Percentiles rank a stretch among this genome's conserved stretches.
Conservation (phyloP, 1,140 invertebrate species). For the Watersipora subatra region DNA sequence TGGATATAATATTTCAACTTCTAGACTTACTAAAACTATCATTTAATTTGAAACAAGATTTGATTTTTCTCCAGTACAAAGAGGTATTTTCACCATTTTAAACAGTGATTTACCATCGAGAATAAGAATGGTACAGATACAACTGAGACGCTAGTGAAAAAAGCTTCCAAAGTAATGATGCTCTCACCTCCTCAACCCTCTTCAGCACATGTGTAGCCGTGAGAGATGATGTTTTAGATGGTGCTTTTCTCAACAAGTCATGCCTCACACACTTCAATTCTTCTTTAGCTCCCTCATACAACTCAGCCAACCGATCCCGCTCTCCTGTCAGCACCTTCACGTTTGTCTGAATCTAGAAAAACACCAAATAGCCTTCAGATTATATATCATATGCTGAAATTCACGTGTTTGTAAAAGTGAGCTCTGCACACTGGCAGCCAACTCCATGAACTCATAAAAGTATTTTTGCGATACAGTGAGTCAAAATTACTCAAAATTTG, state of each 20-base stretch:
- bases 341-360: slow-evolving; percentile 37
- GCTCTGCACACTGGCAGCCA: background rate
- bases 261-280: slow-evolving; percentile 29
- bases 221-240: slow-evolving; percentile 32
- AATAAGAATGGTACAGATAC: no score
- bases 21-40: no score
- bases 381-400: background rate
- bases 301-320: slow-evolving; percentile 32
- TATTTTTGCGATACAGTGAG: background rate
- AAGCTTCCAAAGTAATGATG: no score
- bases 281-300: slow-evolving; percentile 39
- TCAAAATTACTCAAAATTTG: background rate
- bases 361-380: background rate
- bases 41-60: no score
- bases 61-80: no score
- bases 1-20: no score
- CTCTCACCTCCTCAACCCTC: slow-evolving; percentile 25
- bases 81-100: no score
- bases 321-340: slow-evolving; percentile 39
- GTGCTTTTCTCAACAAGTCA: slow-evolving; percentile 20
- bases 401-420: background rate
- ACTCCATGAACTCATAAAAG: background rate
- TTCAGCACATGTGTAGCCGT: slow-evolving; percentile 35
- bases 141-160: no score
- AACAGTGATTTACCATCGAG: no score